Base-by-base conservation (phyloP, 2,888 invertebrate genomes). In the Uropetala carovei region DNA sequence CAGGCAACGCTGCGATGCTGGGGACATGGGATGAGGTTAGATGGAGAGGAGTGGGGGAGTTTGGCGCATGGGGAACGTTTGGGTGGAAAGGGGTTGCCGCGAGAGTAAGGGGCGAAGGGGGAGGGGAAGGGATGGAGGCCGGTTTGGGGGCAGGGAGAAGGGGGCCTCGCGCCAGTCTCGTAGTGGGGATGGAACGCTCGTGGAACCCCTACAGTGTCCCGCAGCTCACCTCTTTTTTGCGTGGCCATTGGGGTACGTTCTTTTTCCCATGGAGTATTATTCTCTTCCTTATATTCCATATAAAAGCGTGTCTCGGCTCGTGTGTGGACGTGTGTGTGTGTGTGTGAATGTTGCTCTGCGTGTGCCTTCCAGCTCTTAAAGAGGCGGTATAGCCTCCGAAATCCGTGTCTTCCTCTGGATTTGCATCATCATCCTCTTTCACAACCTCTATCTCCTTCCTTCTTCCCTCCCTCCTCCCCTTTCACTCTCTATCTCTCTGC, bases 1-100 rank as follows among this genome's bases (percentile, higher is more conserved):
- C 89, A 89, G 89, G 89, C 89, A 89, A 89, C 89, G 89, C 60
- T 89, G 89, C 64, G 89, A 89, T 89, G 89, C 89, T 89, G 89
- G 89, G 60, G 16, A 59, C 60, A 60, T 64, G 64, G 60, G 89
- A 64, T 43, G 89, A 64, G 64, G 43, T 43, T n/a, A 56, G 27
- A 18, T 18, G 43, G 82, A 16, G 27, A 16, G 43, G 82, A 43
- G 11, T 11, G 27, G 10, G 10, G 83, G 56, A 56, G 83, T n/a
- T 43, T 14, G 43, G 43, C 7, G 18, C 8, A 18, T 0, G 83
- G 8, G 13, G 43, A 56, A 56, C 10, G 27, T 14, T 14, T 16
- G 43, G 5, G 56, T 16, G 56, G 83, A 7, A 16, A 27, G 13
- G 14, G 81, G 81, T 27, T 81, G 81, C 30, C 11, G 81, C 30